Evolutionary conservation across 1,140 invertebrate genomes (phyloP).

Genomic region (Anoplolepis gracilipes): DNA sequence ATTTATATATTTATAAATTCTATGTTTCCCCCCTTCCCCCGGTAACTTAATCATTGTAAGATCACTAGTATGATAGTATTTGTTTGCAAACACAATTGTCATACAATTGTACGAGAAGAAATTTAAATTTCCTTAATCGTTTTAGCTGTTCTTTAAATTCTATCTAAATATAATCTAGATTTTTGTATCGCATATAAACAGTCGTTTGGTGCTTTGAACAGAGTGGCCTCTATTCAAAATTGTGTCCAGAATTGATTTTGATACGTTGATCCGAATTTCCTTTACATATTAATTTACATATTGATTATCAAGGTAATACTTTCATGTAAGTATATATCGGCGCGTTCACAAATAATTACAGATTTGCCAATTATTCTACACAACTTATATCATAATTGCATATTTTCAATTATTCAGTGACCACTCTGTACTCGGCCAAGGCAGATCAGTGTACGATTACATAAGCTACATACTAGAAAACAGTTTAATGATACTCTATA

Average conservation of each 20-base stretch:
- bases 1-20: neutral
- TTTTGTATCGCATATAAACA: constrained; percentile 61
- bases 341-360: neutral
- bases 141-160: neutral
- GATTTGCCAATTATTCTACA: constrained; percentile 5
- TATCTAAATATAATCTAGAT: constrained; percentile 54
- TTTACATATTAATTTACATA: neutral
- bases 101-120: constrained; percentile 40
- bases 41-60: constrained; percentile 28
- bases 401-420: constrained; percentile 46
- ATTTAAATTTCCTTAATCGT: neutral
- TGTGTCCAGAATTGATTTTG: neutral
- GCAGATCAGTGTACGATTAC: constrained; percentile 62
- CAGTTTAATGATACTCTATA: constrained; percentile 41
- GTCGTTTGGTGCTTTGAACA: constrained; percentile 56
- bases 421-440: constrained; percentile 49
- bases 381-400: neutral
- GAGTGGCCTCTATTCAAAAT: constrained; percentile 43
- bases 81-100: constrained; percentile 41
- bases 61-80: constrained; percentile 45
- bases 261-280: neutral
- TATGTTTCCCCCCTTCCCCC: neutral
- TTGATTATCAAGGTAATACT: no score
- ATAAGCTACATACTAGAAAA: constrained; percentile 64
- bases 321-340: neutral